Base-by-base conservation (phyloP, 1,140 invertebrate species). In the Vollenhovia emeryi region DNA sequence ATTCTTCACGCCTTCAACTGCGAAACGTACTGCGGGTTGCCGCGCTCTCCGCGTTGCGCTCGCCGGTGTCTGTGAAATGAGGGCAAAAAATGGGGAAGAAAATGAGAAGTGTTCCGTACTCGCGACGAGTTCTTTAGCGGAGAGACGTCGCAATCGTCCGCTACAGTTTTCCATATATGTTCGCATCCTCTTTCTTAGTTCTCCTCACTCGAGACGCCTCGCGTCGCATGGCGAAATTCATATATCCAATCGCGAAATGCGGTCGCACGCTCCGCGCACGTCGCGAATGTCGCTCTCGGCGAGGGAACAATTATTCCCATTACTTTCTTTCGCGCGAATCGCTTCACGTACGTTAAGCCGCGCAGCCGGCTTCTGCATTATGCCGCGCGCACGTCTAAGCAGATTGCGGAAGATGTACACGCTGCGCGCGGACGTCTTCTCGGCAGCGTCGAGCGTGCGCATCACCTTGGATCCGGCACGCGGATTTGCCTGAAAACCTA, bases 1-100 rank as follows among this genome's bases (percentile, higher is more conserved):
- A 62, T 88, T 88, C 88, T 71, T 83, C 84, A 30, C 66, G 27
- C 52, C 83, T 64, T 36, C 55, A 59, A 86, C 66, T 84, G 62
- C 66, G 73, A 89, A 86, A 86, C 55, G 55, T 55, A 57, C 80
- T n/a, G 87, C 60, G 66, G 43, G 18, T 43, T 57, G 33, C 66
- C 24, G 18, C 21, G 24, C 43, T 69, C 43, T 69, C 27, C 18
- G n/a, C 75, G 9, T 30, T 43, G 27, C 36, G 33, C 66, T 3
- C n/a, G 45, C 33, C 7, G 18, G 13, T 40, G 15, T 64, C n/a
- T 13, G 3, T 4, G 68, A 52, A n/a, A 73, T 3, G 11, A 36
- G 24, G 30, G 18, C 36, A 60, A 60, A 60, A 27, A 45, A 45
- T 66, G 4, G 2, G 0, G 9, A 45, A 45, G 36, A 45, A 66